These are phyloP conservation scores for Actias luna DNA, from an alignment of 2,888 invertebrate species.

Conservation along the genomic window DNA sequence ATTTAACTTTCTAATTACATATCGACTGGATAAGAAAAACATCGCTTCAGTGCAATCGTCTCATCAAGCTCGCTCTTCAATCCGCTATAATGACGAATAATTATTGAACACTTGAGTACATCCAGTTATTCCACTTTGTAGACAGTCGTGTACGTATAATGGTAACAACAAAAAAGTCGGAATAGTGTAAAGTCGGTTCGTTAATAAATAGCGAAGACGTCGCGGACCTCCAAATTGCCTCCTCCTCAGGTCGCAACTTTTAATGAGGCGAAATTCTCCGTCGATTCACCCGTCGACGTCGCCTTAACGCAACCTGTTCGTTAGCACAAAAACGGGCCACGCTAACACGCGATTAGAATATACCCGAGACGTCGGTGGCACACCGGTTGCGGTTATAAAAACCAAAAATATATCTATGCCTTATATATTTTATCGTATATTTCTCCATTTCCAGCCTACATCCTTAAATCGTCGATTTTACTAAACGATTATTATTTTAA, in stretches of 20 bases:
- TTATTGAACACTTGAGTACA: neutral
- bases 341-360: conserved; percentile 81
- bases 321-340: conserved; percentile 79
- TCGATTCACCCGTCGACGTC: conserved; percentile 66
- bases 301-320: conserved; percentile 80
- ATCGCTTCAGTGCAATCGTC: too few species aligned
- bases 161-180: conserved; percentile 26
- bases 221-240: conserved; percentile 75
- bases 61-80: too few species aligned
- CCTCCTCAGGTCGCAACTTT: conserved; percentile 78
- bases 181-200: conserved; percentile 69
- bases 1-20: neutral
- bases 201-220: conserved; percentile 71
- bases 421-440: too few species aligned
- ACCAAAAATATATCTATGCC: conserved; percentile 11
- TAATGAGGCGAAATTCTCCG: conserved; percentile 81
- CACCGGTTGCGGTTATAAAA: conserved; percentile 45
- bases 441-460: too few species aligned
- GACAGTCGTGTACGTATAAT: neutral
- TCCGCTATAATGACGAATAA: neutral
- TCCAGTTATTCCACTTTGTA: neutral
- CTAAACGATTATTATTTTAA: too few species aligned
- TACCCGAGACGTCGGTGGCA: conserved; percentile 58
- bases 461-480: too few species aligned
- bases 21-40: neutral